A percentile compares a stretch with the other conserved stretches of the same genome.
phyloP scores from a whole-genome alignment of 2,888 invertebrate species.

The Caenorhabditis angaria region DNA sequence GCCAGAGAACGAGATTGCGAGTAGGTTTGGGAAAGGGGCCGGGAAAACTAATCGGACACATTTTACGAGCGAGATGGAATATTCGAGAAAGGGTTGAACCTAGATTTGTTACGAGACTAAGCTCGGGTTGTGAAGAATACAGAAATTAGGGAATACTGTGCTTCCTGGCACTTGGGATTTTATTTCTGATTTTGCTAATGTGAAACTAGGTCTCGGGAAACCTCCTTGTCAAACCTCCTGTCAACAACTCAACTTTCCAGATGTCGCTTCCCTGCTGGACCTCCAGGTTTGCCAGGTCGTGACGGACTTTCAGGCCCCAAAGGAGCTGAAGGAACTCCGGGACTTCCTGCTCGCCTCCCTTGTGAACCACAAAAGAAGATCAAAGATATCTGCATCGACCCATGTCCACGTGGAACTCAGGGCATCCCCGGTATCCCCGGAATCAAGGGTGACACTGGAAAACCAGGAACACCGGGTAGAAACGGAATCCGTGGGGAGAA shows the following conservation, averaged over 20 bases:
- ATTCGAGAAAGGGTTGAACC: too few species aligned
- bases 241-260: constrained; percentile 13
- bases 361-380: constrained; percentile 65
- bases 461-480: constrained; percentile 52
- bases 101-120: too few species aligned
- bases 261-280: constrained; percentile 62
- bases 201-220: too few species aligned
- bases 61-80: too few species aligned
- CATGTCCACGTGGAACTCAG: constrained; percentile 66
- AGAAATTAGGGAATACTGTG: too few species aligned
- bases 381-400: constrained; percentile 64
- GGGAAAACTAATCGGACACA: neutral
- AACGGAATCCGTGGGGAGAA: constrained; percentile 53
- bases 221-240: neutral
- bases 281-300: constrained; percentile 64
- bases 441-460: constrained; percentile 59
- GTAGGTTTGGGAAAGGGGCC: neutral
- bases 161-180: too few species aligned
- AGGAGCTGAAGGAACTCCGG: constrained; percentile 56
- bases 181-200: too few species aligned
- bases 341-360: constrained; percentile 66
- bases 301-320: constrained; percentile 59
- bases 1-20: constrained; percentile 23
- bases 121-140: too few species aligned
- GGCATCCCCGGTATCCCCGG: constrained; percentile 59